Evolutionary conservation across 2,888 invertebrate species (phyloP), one percentile per base, ranked within the genome.

Genomic region (Eupithecia inturbata): DNA sequence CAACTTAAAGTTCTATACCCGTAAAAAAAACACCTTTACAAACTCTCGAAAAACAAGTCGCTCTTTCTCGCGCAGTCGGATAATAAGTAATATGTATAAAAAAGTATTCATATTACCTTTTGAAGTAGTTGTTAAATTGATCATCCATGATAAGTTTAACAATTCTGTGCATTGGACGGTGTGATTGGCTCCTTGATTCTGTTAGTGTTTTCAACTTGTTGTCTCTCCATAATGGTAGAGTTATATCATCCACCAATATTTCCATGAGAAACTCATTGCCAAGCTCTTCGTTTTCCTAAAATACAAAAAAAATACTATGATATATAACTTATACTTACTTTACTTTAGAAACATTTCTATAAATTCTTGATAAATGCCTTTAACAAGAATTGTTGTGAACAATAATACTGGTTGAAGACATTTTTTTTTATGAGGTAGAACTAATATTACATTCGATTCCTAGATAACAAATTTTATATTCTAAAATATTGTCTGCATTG

Each of bases 151-250:
- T 45, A 39, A 86, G 74, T 5, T 22, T 68, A 4, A 88, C 67
- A 69, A 91, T 79, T 77, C 80, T 85, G 28, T 79, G 74, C 7
- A 89, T 68, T 3, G 87, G 84, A 33, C 80, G 81, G 64, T 81
- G 77, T 10, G 81, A 67, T 14, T 80, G 80, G 57, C 77, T 74
- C 49, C 72, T 85, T 3, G 81, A 77, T 67, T 81, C 82, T 0
- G 91, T 72, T 0, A 90, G 78, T 14, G 80, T 75, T 73, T 77
- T 81, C 10, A 88, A 80, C 60, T 80, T 81, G 1, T 82, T 80
- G 71, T 86, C 82, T 31, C 85, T 82, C 77, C 91, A 87, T 69
- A 88, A 71, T 19, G 86, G 81, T 14, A 82, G 70, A n/a, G 85
- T 77, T 49, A 91, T 76, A 68, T 80, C 77, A 66, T 85, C 82